phyloP scores from a whole-genome alignment of 2,797 vertebrate genomes.

The Danio choprae region DNA sequence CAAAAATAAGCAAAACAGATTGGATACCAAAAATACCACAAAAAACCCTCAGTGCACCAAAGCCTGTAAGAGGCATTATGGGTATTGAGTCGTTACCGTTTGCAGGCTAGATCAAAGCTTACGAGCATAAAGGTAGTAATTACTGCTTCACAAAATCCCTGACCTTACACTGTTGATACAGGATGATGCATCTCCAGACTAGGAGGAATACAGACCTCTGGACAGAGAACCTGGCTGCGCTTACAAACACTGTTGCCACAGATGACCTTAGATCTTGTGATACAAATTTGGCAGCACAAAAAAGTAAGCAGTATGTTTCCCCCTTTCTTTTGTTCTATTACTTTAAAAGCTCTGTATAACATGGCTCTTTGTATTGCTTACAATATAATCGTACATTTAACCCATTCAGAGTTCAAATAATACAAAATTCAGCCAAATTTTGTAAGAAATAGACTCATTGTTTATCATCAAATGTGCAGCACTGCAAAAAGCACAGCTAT shows the following conservation, averaged over 20 bases:
- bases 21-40: slow-evolving; percentile 27
- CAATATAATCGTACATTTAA: too few relatives aligned
- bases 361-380: background rate
- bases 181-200: slow-evolving; percentile 9
- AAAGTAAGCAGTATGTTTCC: background rate
- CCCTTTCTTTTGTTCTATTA: too few relatives aligned
- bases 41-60: slow-evolving; percentile 6
- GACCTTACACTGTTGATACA: background rate
- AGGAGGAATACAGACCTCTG: background rate
- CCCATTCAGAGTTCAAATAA: too few relatives aligned
- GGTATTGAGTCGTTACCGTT: slow-evolving; percentile 11
- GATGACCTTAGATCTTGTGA: background rate
- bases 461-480: too few relatives aligned
- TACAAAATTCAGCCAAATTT: too few relatives aligned
- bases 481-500: too few relatives aligned
- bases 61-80: slow-evolving; percentile 38
- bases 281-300: background rate
- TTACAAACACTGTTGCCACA: background rate
- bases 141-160: slow-evolving; percentile 28
- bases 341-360: background rate
- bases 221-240: background rate
- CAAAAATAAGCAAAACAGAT: slow-evolving; percentile 40
- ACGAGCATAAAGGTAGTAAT: slow-evolving; percentile 16
- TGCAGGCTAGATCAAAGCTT: slow-evolving; percentile 31
- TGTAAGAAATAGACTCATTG: too few relatives aligned